phyloP scores from a whole-genome alignment of 2,797 vertebrate species.

The Malurus leucopterus region DNA sequence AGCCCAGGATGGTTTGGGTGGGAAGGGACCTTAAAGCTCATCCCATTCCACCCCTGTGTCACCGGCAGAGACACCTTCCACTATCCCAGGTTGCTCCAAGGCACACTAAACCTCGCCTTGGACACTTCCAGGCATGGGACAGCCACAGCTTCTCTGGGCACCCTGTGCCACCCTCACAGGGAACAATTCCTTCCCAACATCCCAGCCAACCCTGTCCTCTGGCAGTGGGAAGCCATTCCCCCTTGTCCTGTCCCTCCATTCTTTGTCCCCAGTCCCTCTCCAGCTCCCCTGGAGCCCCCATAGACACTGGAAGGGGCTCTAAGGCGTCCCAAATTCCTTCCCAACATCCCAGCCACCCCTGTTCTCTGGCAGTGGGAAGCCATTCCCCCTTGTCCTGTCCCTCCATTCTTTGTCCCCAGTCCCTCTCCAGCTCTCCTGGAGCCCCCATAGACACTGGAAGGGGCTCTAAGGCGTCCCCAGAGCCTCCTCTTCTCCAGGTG shows the following conservation, averaged over 20 bases:
- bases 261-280: neutral
- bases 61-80: neutral
- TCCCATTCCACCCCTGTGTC: too few relatives aligned
- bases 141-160: neutral
- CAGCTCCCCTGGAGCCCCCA: neutral
- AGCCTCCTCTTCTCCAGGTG: neutral
- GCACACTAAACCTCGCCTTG: too few relatives aligned
- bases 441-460: neutral
- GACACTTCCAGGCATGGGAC: neutral
- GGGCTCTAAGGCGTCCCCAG: fast-evolving
- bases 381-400: neutral
- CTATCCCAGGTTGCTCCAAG: neutral
- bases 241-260: neutral
- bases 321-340: neutral
- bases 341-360: neutral
- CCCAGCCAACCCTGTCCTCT: neutral
- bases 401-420: neutral
- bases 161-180: neutral
- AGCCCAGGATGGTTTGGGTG: neutral
- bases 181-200: neutral
- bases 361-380: neutral
- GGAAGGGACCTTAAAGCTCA: neutral
- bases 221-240: neutral
- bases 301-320: neutral
- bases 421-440: neutral